A percentile compares a stretch with the other conserved stretches of the same genome.
Conservation (phyloP, 2,113 vertebrate genomes). For the Numida meleagris region DNA sequence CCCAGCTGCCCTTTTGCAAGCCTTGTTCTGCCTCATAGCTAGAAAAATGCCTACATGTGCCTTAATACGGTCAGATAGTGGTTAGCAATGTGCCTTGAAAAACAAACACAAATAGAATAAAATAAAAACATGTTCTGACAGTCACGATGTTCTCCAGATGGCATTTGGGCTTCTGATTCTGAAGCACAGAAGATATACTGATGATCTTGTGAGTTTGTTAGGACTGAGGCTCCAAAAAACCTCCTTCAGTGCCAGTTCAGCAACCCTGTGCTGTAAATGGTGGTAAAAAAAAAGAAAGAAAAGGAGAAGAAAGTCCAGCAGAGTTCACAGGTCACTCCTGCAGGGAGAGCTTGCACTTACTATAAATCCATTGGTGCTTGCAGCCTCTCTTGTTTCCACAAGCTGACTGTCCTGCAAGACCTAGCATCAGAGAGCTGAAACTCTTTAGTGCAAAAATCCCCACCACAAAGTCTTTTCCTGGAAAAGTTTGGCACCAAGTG, state of each 20-base stretch:
- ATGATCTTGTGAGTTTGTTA: not conserved
- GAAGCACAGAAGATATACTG: not conserved
- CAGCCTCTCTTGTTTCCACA: conserved; percentile 14
- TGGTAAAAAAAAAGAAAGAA: not conserved
- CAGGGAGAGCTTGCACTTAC: not conserved
- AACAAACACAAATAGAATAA: not conserved
- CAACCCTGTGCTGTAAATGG: conserved; percentile 38
- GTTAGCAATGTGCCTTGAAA: conserved; percentile 55
- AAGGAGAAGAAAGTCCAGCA: not conserved
- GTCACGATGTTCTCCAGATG: not conserved
- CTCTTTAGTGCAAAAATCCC: conserved; percentile 67
- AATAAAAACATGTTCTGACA: not conserved
- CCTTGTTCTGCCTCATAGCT: not conserved
- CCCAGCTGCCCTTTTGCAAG: conserved; percentile 34
- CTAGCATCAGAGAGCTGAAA: conserved; percentile 43
- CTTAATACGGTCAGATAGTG: conserved; percentile 65
- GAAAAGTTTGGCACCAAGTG: conserved; percentile 77
- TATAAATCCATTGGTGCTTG: conserved; percentile 8
- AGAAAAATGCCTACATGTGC: conserved; percentile 36
- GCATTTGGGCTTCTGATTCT: not conserved
- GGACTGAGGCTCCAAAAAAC: not conserved
- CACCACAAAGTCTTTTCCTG: not conserved
- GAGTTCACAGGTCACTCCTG: conserved; percentile 17
- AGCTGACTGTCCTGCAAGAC: not conserved
- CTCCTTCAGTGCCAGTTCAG: conserved; percentile 26